These are phyloP conservation scores for Carpatolechia fugitivella DNA, from an alignment of 2,888 invertebrate species.

Conservation along the genomic window DNA sequence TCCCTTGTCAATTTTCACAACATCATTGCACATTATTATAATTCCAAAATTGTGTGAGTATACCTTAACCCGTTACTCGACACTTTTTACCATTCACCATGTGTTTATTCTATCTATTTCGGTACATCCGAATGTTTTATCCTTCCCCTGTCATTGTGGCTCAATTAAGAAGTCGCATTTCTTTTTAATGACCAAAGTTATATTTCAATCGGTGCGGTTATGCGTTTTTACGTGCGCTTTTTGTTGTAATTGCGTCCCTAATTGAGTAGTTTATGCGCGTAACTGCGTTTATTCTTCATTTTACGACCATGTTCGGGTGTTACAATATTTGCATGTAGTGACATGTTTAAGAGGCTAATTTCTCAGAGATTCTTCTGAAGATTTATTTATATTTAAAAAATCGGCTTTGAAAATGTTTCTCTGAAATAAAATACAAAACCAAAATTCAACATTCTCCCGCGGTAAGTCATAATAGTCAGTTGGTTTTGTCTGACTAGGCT, in stretches of 20 bases:
- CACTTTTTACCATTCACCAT: slow-evolving; percentile 60
- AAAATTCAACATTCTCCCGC: too few species aligned
- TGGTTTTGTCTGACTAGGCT: too few species aligned
- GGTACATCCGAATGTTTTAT: slow-evolving; percentile 52
- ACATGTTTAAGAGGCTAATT: not conserved
- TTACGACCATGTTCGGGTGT: slow-evolving; percentile 26
- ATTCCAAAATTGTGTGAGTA: slow-evolving; percentile 23
- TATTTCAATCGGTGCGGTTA: slow-evolving; percentile 52
- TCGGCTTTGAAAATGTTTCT: too few species aligned
- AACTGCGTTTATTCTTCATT: slow-evolving; percentile 37
- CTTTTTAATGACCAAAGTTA: slow-evolving; percentile 54
- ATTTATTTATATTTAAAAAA: not conserved
- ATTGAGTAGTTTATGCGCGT: slow-evolving; percentile 62
- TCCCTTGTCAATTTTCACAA: too few species aligned
- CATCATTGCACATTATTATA: too few species aligned
- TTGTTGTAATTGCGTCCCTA: slow-evolving; percentile 53
- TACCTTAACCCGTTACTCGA: slow-evolving; percentile 40
- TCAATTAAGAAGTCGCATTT: slow-evolving; percentile 65
- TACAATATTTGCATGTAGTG: not conserved
- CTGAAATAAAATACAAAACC: too few species aligned
- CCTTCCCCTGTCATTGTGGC: slow-evolving; percentile 59
- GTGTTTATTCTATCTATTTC: slow-evolving; percentile 71
- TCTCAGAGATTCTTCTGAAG: not conserved
- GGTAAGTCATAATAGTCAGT: too few species aligned
- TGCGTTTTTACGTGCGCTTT: slow-evolving; percentile 44